Conservation (phyloP, 2,113 vertebrate genomes). For the Actenoides lindsayi region DNA sequence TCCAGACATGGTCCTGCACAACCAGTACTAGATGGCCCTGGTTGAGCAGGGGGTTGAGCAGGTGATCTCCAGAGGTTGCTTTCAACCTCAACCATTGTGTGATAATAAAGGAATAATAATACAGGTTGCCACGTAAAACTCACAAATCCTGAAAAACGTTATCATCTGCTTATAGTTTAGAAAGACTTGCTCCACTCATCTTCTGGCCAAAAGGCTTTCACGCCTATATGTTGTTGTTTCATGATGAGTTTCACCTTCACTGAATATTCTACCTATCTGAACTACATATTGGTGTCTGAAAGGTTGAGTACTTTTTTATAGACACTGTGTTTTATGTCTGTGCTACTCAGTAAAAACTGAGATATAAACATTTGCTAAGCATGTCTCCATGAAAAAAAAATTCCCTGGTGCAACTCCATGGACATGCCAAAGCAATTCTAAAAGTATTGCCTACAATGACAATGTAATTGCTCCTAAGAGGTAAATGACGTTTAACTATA, state of each 20-base stretch:
- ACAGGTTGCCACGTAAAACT: neutral
- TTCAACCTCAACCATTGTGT: neutral
- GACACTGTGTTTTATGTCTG: neutral
- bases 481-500: slow-evolving; percentile 4
- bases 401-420: neutral
- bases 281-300: neutral
- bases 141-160: neutral
- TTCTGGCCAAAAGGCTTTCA: slow-evolving; percentile 41
- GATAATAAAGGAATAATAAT: neutral
- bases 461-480: neutral
- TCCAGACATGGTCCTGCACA: neutral
- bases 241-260: neutral
- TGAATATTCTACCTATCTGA: neutral
- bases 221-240: neutral
- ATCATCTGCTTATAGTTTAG: slow-evolving; percentile 25
- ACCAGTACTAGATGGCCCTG: neutral
- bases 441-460: neutral
- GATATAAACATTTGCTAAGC: slow-evolving; percentile 1
- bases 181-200: neutral
- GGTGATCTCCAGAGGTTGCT: neutral
- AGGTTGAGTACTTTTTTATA: neutral
- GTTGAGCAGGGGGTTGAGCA: neutral
- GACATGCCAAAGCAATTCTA: neutral
- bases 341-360: neutral
- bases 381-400: neutral